phyloP scores from a whole-genome alignment of 2,113 vertebrate genomes.

The Nicator chloris region DNA sequence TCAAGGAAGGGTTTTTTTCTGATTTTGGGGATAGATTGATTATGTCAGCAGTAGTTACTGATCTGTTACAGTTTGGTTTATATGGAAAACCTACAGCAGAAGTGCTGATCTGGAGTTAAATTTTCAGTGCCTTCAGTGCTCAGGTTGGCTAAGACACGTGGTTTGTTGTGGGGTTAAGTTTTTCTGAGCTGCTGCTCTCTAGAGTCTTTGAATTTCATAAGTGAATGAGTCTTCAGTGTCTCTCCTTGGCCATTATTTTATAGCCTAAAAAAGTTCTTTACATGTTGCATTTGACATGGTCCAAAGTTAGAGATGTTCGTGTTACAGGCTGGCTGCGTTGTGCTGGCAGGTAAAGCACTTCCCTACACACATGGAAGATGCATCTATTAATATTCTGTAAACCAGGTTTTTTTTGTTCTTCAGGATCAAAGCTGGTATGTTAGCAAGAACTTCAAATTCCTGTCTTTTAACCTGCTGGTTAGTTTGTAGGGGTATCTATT shows the following conservation, averaged over 20 bases:
- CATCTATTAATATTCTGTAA: not conserved
- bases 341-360: not conserved
- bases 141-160: accelerated
- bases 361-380: not conserved
- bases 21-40: not conserved
- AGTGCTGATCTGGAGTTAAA: not conserved
- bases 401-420: not conserved
- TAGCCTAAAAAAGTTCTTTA: not conserved
- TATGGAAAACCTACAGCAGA: not conserved
- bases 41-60: not conserved
- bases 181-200: not conserved
- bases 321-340: not conserved
- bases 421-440: not conserved
- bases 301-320: not conserved
- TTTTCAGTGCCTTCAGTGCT: not conserved
- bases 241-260: not conserved
- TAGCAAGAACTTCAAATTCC: not conserved
- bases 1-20: not conserved
- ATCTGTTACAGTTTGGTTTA: not conserved
- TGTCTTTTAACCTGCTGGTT: not conserved
- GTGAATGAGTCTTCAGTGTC: not conserved
- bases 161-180: not conserved
- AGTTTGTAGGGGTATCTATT: not conserved
- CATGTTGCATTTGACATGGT: not conserved
- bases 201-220: not conserved